A percentile compares a stretch with the other conserved stretches of the same genome.
phyloP scores from a whole-genome alignment of 2,888 invertebrate genomes.

The Drosophila borborema region DNA sequence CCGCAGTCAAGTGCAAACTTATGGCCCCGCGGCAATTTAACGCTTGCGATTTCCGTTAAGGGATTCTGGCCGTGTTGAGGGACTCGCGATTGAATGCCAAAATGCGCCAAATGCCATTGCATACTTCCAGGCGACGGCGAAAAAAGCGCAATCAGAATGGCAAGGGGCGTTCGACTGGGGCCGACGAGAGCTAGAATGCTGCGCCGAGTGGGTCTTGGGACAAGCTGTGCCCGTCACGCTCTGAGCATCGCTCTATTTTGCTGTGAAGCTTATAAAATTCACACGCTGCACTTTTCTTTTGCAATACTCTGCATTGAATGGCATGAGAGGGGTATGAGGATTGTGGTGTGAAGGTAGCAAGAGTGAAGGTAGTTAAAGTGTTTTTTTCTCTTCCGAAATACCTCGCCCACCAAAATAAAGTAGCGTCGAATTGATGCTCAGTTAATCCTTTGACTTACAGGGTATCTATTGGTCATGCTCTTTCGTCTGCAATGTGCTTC shows the following conservation, averaged over 20 bases:
- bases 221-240: slow-evolving; percentile 38
- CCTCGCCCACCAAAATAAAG: background rate
- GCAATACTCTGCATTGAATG: background rate
- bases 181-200: background rate
- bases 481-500: background rate
- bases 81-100: slow-evolving; percentile 72
- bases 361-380: background rate
- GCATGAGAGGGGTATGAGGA: background rate
- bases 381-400: background rate
- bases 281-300: slow-evolving; percentile 61
- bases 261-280: slow-evolving; percentile 69
- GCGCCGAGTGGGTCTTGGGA: background rate
- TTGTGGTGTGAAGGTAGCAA: no score
- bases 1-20: slow-evolving; percentile 61
- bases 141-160: slow-evolving; percentile 53
- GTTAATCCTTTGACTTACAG: background rate
- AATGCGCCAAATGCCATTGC: slow-evolving; percentile 68
- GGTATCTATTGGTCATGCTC: background rate
- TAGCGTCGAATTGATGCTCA: background rate
- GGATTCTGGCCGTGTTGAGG: slow-evolving; percentile 58
- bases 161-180: background rate
- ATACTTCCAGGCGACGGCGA: slow-evolving; percentile 41
- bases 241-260: slow-evolving; percentile 28
- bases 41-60: slow-evolving; percentile 74
- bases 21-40: slow-evolving; percentile 71